Conservation (phyloP, 64 coral and sea anemone genomes). For the Porites lutea region DNA sequence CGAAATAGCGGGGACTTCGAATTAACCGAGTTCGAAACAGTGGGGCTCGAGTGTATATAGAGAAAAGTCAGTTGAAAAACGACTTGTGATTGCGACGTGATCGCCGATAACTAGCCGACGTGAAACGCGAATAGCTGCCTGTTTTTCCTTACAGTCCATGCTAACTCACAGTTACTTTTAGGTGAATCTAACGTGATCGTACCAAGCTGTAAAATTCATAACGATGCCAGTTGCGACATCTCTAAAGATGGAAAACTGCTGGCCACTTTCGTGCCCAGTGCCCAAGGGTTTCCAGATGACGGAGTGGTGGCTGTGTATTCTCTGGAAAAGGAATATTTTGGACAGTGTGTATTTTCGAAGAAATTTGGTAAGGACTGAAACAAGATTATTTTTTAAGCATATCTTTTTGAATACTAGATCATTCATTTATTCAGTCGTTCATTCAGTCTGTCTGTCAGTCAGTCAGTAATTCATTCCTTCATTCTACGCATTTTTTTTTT, state of each 20-base stretch:
- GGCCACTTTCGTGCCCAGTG: constrained; percentile 84
- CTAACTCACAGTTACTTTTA: constrained; percentile 10
- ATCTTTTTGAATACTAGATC: neutral
- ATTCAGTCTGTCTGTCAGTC: too few species aligned
- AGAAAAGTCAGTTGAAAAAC: too few species aligned
- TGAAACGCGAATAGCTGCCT: too few species aligned
- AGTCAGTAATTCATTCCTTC: too few species aligned
- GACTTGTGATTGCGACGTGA: too few species aligned
- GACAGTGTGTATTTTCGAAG: constrained; percentile 82
- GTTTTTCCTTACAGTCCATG: too few species aligned
- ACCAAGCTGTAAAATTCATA: constrained; percentile 92
- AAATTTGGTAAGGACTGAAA: constrained; percentile 72
- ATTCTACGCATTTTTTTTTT: too few species aligned
- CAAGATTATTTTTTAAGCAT: neutral
- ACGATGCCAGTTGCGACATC: constrained; percentile 86
- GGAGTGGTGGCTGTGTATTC: constrained; percentile 83
- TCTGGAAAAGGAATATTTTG: constrained; percentile 56
- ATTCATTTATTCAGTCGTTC: too few species aligned
- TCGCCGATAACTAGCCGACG: too few species aligned
- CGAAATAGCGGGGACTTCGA: too few species aligned
- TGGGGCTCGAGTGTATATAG: too few species aligned
- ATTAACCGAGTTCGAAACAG: too few species aligned
- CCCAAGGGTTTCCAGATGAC: constrained; percentile 84
- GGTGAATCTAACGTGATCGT: constrained; percentile 67
- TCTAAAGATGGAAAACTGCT: constrained; percentile 76